These are phyloP conservation scores for Syngnathus rostellatus DNA, from an alignment of 2,797 vertebrate genomes.

Conservation along the genomic window DNA sequence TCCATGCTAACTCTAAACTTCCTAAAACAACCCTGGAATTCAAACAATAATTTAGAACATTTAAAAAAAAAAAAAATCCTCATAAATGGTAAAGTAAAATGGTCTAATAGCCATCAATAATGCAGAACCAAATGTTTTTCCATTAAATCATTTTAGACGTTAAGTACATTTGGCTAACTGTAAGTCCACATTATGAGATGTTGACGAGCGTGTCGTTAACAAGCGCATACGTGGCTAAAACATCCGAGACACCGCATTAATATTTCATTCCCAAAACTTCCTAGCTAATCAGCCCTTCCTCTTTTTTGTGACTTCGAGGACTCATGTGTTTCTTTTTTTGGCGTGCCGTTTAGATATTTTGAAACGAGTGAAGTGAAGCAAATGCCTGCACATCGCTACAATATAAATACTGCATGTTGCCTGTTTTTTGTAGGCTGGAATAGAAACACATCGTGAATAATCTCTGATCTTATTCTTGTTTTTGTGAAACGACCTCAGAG, in stretches of 20 bases:
- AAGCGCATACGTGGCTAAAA: constrained; percentile 3
- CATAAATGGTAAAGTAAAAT: neutral
- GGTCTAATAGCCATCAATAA: neutral
- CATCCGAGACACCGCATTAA: neutral
- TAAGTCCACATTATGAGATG: neutral
- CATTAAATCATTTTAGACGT: neutral
- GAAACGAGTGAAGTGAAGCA: neutral
- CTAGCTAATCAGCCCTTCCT: constrained; percentile 10
- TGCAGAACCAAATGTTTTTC: neutral
- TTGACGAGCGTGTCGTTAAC: neutral
- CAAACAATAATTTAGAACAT: neutral
- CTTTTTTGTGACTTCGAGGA: constrained; percentile 18
- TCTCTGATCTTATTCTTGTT: constrained; percentile 25
- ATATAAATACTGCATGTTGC: neutral
- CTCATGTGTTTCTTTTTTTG: neutral
- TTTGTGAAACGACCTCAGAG: constrained; percentile 11
- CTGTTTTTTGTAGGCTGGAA: constrained; percentile 11
- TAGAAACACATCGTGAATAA: constrained; percentile 11
- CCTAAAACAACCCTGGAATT: neutral
- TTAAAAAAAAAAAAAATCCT: neutral
- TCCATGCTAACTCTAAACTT: neutral
- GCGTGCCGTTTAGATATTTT: neutral
- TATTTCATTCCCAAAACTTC: constrained; percentile 11
- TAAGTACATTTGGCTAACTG: neutral
- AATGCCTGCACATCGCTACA: neutral